Conservation (phyloP, 2,113 vertebrate genomes). For the Ascaphus truei region DNA sequence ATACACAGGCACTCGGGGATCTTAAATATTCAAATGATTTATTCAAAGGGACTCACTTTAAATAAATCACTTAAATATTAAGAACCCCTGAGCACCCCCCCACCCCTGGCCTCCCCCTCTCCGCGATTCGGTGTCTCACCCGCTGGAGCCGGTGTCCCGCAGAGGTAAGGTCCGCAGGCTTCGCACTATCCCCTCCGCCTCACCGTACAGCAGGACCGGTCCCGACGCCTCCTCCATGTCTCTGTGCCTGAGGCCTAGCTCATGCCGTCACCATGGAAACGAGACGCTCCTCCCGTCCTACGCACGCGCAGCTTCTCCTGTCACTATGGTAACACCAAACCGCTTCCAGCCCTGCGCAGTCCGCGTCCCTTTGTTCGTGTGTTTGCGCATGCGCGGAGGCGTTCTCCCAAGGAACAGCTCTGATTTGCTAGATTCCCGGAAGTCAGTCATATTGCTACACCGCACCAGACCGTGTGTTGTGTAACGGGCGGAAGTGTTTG, state of each 20-base stretch:
- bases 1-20: too few relatives aligned
- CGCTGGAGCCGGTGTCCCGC: slow-evolving; percentile 65
- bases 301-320: slow-evolving; percentile 1
- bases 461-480: neutral
- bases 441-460: neutral
- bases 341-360: neutral
- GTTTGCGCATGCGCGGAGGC: neutral
- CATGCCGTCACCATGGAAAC: slow-evolving; percentile 54
- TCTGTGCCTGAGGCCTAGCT: neutral
- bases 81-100: accelerated
- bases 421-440: slow-evolving; percentile 3
- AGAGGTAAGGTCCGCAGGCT: slow-evolving; percentile 65
- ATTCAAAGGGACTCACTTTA: too few relatives aligned
- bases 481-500: neutral
- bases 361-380: neutral
- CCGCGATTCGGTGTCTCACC: slow-evolving; percentile 52
- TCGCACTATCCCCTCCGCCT: slow-evolving; percentile 70
- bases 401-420: neutral
- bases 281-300: neutral
- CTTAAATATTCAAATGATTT: too few relatives aligned
- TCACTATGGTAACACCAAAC: neutral
- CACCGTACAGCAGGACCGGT: slow-evolving; percentile 60
- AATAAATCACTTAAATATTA: too few relatives aligned
- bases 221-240: slow-evolving; percentile 35
- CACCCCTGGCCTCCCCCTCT: neutral